A percentile compares a stretch with the other conserved stretches of the same genome.
phyloP scores from a whole-genome alignment of 2,797 vertebrate species.

The Buceros bicornis region DNA sequence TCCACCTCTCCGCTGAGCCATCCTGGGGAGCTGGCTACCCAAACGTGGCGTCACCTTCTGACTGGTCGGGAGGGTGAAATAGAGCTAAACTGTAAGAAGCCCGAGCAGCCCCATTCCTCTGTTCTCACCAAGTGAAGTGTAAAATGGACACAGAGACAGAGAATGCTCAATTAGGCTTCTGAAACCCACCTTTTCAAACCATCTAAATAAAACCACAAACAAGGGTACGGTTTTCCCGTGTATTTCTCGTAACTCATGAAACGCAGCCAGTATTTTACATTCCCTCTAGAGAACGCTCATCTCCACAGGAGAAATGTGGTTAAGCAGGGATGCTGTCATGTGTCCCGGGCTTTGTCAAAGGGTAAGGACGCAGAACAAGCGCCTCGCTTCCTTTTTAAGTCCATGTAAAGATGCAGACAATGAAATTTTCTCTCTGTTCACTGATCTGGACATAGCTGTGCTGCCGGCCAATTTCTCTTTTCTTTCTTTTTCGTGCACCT shows the following conservation, averaged over 20 bases:
- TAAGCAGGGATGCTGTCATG: not conserved
- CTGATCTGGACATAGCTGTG: not conserved
- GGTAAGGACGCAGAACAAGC: not conserved
- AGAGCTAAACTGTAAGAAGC: slow-evolving; percentile 51
- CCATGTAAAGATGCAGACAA: not conserved
- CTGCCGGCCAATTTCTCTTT: not conserved
- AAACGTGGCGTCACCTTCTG: not conserved
- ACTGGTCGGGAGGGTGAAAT: not conserved
- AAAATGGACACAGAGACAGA: slow-evolving; percentile 52
- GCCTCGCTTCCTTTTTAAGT: not conserved
- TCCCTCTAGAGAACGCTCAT: not conserved
- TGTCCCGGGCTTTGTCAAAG: not conserved
- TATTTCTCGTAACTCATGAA: not conserved
- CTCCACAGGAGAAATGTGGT: not conserved
- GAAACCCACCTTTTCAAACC: slow-evolving; percentile 59
- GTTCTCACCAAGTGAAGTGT: slow-evolving; percentile 53
- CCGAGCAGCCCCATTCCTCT: slow-evolving; percentile 27
- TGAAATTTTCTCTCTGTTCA: not conserved
- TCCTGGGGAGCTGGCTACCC: not conserved
- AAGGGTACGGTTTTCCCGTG: not conserved
- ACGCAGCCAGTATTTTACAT: accelerated
- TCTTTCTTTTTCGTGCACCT: not conserved
- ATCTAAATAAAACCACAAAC: not conserved
- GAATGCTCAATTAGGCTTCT: slow-evolving; percentile 64
- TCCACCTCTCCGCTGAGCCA: not conserved